Base-by-base conservation (phyloP, 2,113 vertebrate genomes). In the Cyanocitta stelleri region DNA sequence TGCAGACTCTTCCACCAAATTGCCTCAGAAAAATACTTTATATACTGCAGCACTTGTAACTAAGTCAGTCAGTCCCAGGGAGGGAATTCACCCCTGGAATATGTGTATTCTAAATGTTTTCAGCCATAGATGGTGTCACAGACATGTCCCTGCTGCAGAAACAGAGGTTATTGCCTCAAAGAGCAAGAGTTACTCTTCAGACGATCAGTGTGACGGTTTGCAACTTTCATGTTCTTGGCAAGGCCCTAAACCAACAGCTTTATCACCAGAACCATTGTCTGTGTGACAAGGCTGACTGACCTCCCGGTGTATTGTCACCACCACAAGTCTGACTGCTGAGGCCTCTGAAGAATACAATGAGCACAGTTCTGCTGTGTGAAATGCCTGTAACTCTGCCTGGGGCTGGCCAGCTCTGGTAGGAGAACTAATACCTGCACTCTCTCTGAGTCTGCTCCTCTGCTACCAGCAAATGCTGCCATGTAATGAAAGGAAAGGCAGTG, bases 181-280 rank as follows among this genome's bases (percentile, higher is more conserved):
- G 51, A 63, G 37, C 73, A 23, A 24, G 54, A 68, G 29, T 41
- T 77, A 19, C 23, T 61, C 22, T 56, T 64, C 44, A 76, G 41
- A 29, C 0, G 0, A 48, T 39, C 26, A 27, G 1, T 13, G 49
- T 1, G 1, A 26, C 4, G 7, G 21, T 48, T 81, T 52, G 20
- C 62, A 91, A 62, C 33, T 55, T 64, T 8, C 46, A 17, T 1
- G 1, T 69, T 62, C 71, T 46, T 89, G 35, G 29, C 32, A 49
- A 61, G 32, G 44, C 12, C 44, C 49, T 13, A 71, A 39, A 46
- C 52, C 56, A 79, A 29, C 44, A 61, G 32, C 32, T 92, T 55
- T 3, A 22, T 62, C 69, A 55, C 55, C 37, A 74, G 66, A 44
- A 29, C 20, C 16, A 15, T 6, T 4, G 2, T 33, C 30, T 48